Percentiles rank a stretch among this genome's conserved stretches.
These are phyloP conservation scores for Microplitis deprimator DNA, from an alignment of 2,888 invertebrate genomes.

Conservation along the genomic window DNA sequence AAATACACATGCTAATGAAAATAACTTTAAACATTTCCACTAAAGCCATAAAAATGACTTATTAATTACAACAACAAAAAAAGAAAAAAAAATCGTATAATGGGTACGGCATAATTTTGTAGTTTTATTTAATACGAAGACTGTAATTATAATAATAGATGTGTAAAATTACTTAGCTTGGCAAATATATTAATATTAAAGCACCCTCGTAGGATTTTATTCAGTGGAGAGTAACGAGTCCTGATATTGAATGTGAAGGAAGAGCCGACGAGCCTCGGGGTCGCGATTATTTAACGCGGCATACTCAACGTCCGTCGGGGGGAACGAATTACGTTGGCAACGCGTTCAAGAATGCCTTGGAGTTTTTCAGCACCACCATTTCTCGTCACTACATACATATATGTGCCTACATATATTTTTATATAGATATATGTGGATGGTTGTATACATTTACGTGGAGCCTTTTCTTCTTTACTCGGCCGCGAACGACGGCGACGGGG, in stretches of 20 bases:
- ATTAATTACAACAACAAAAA: constrained; percentile 22
- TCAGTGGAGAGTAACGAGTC: constrained; percentile 33
- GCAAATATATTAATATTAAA: constrained; percentile 11
- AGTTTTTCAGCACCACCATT: constrained; percentile 32
- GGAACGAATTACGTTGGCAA: constrained; percentile 36
- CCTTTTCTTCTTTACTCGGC: not conserved
- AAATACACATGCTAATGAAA: not conserved
- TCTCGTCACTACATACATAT: constrained; percentile 22
- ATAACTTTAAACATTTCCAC: no score
- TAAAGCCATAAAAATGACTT: constrained; percentile 4
- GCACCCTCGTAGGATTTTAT: constrained; percentile 31
- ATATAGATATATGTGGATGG: not conserved
- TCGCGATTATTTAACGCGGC: constrained; percentile 39
- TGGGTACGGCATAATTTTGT: constrained; percentile 30
- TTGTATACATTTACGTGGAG: not conserved
- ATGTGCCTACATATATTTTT: not conserved
- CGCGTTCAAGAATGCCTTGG: constrained; percentile 19
- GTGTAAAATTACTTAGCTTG: constrained; percentile 10
- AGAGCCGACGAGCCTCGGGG: constrained; percentile 32
- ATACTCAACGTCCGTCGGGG: constrained; percentile 3
- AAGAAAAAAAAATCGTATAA: constrained; percentile 49
- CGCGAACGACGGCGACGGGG: constrained; percentile 50
- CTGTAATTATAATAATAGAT: constrained; percentile 1
- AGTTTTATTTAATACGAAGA: not conserved
- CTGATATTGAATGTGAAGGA: constrained; percentile 38